Evolutionary conservation across 2,888 invertebrate genomes (phyloP), one percentile per base, ranked within the genome.

Genomic region (Calliopum simillimum): DNA sequence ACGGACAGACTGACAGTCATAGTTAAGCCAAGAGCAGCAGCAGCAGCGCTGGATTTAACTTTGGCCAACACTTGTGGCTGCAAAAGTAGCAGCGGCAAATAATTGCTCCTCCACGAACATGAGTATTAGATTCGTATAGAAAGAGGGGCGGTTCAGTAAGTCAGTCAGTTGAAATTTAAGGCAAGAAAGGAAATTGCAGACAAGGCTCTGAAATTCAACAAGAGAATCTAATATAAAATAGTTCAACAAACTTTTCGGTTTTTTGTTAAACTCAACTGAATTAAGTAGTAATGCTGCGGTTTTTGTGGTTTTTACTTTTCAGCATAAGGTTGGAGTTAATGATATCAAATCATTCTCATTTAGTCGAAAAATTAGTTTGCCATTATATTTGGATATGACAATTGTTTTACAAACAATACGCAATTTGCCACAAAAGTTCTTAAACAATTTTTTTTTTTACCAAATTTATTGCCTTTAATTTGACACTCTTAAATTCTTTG

Each of bases 231-330:
- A 47, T 12, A 47, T 12, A 49, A 21, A 55, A 33, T 43, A 44
- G 65, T 65, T 65, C 65, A 65, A 53, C 25, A 65, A 65, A 65
- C 55, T 44, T 65, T 55, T 65, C n/a, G 21, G 55, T 44, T 53
- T 19, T 1, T 6, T 53, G 23, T 16, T 53, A 13, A 13, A 2
- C 44, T 14, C 5, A 14, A 33, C 21, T n/a, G n/a, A n/a, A n/a
- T n/a, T n/a, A n/a, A 19, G 16, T 13, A 56, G 56, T n/a, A 3
- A 33, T 25, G 13, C 3, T 23, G 55, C 11, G 23, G n/a, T 58
- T 6, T 21, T 16, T 33, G 58, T 41, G 33, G 43, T 58, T 33
- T 58, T 58, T 41, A 41, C 33, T 33, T 33, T 33, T 33, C 33
- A 33, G 33, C 33, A 33, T 8, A 33, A 8, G 1, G 33, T 8